A percentile compares a stretch with the other conserved stretches of the same genome.
These are phyloP conservation scores for Smittia sp. DNA, from an alignment of 2,888 invertebrate species.

Conservation along the genomic window DNA sequence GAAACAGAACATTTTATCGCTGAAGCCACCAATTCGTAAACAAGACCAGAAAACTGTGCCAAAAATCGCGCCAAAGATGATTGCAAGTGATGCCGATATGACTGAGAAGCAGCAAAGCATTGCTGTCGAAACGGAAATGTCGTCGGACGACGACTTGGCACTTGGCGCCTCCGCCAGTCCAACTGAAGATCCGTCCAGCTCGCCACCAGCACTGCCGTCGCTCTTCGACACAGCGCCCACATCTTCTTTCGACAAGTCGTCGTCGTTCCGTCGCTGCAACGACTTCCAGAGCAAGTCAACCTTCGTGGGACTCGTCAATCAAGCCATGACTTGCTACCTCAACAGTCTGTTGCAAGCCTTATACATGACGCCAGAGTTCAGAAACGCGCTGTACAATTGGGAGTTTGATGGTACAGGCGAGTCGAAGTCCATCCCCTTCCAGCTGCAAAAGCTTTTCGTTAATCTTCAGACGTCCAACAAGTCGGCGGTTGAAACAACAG, in stretches of 20 bases:
- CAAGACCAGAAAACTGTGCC: conserved; percentile 29
- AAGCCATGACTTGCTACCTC: conserved; percentile 90
- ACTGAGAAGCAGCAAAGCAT: conserved; percentile 25
- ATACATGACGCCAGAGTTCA: conserved; percentile 89
- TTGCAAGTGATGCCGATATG: conserved; percentile 31
- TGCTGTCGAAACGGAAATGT: conserved; percentile 33
- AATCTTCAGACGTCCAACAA: conserved; percentile 79
- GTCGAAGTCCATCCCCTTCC: conserved; percentile 76
- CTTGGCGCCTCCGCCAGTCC: conserved; percentile 54
- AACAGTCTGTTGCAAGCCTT: conserved; percentile 85
- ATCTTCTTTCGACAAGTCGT: not conserved
- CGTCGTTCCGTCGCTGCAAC: conserved; percentile 35
- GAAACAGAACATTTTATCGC: conserved; percentile 14
- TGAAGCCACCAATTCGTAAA: conserved; percentile 15
- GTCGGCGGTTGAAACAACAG: conserved; percentile 79
- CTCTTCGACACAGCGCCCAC: conserved; percentile 26
- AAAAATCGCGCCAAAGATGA: conserved; percentile 37
- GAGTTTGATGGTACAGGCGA: conserved; percentile 71
- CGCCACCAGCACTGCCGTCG: conserved; percentile 43
- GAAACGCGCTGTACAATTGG: conserved; percentile 84
- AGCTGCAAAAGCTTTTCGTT: conserved; percentile 80
- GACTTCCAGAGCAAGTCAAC: conserved; percentile 19
- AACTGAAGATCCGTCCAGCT: conserved; percentile 46
- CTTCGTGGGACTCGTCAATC: conserved; percentile 75
- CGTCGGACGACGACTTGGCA: conserved; percentile 52